These are phyloP conservation scores for Poicephalus gulielmi DNA, from an alignment of 2,113 vertebrate genomes.

Conservation along the genomic window DNA sequence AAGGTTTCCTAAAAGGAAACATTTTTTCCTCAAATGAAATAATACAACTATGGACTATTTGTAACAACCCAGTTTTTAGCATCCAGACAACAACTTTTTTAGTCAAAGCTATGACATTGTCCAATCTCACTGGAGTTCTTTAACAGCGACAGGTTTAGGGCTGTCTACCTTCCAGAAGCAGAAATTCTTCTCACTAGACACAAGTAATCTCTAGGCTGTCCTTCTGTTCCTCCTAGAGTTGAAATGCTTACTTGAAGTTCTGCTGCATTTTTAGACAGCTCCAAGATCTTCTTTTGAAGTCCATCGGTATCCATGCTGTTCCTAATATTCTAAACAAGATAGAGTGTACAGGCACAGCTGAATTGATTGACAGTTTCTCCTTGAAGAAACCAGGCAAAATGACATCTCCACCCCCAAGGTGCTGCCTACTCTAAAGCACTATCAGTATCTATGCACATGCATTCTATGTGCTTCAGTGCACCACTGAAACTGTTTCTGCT, in stretches of 20 bases:
- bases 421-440: neutral
- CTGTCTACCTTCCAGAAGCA: neutral
- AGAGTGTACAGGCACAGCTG: neutral
- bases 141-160: neutral
- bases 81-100: neutral
- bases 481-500: neutral
- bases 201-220: accelerated
- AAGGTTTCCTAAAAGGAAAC: neutral
- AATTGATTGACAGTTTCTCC: neutral
- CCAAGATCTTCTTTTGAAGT: constrained; percentile 82
- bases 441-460: neutral
- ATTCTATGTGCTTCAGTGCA: neutral
- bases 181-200: neutral
- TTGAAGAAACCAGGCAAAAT: neutral
- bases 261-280: constrained; percentile 76
- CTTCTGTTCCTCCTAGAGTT: neutral
- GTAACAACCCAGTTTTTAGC: neutral
- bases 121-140: neutral
- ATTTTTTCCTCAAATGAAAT: neutral
- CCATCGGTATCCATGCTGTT: constrained; percentile 77
- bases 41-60: neutral
- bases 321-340: constrained; percentile 81
- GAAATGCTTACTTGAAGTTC: constrained; percentile 82
- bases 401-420: constrained; percentile 1
- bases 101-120: neutral